Conservation (phyloP, 2,888 invertebrate species). For the Lingula anatina region DNA sequence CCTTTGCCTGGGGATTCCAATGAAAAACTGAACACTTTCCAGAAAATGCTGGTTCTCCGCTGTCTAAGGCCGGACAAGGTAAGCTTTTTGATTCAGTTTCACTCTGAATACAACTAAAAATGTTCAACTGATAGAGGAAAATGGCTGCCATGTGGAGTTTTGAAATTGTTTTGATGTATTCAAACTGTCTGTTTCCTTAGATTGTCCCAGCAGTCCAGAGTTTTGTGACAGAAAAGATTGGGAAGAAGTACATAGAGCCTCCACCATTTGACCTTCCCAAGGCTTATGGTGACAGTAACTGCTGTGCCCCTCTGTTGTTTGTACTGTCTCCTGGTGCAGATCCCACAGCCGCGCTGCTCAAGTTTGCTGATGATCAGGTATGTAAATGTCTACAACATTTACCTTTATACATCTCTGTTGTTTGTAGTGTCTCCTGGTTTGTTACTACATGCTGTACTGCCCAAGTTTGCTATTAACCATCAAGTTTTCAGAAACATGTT, state of each 20-base stretch:
- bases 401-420: too few relatives aligned
- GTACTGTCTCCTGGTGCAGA: slow-evolving; percentile 54
- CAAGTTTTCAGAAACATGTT: not conserved
- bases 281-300: slow-evolving; percentile 51
- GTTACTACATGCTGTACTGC: too few relatives aligned
- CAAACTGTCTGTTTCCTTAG: slow-evolving; percentile 16
- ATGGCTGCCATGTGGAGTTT: not conserved
- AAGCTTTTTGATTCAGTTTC: slow-evolving; percentile 1
- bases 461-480: too few relatives aligned
- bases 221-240: slow-evolving; percentile 52
- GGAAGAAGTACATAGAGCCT: slow-evolving; percentile 52
- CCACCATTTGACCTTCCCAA: slow-evolving; percentile 54
- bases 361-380: slow-evolving; percentile 55
- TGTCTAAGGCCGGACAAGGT: slow-evolving; percentile 55
- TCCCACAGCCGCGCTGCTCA: slow-evolving; percentile 52
- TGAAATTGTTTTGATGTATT: not conserved
- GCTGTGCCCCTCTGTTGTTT: slow-evolving; percentile 52
- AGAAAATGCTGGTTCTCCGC: slow-evolving; percentile 50
- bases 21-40: slow-evolving; percentile 44
- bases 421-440: too few relatives aligned
- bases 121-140: not conserved
- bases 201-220: slow-evolving; percentile 51
- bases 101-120: not conserved
- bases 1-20: slow-evolving; percentile 49
- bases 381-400: too few relatives aligned